Percentiles rank a stretch among this genome's conserved stretches.
phyloP scores from a whole-genome alignment of 2,113 vertebrate species.

The Xenopus laevis region DNA sequence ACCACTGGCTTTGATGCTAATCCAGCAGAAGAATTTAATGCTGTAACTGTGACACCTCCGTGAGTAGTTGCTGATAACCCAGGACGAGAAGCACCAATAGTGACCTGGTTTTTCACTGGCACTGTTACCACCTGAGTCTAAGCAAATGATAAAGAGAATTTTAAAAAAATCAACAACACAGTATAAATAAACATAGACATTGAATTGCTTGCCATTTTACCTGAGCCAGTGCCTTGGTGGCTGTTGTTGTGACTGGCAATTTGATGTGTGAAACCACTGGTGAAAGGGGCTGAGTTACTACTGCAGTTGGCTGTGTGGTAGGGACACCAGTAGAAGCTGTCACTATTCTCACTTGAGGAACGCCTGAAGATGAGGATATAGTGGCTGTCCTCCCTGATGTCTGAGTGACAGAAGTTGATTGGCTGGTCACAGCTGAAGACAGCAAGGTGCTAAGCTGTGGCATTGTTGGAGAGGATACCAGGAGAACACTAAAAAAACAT shows the following conservation, averaged over 20 bases:
- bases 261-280: conserved; percentile 82
- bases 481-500: conserved; percentile 73
- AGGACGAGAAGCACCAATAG: conserved; percentile 66
- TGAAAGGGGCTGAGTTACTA: conserved; percentile 62
- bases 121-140: conserved; percentile 79
- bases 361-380: conserved; percentile 70
- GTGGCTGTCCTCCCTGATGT: conserved; percentile 68
- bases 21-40: conserved; percentile 65
- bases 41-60: conserved; percentile 69
- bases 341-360: conserved; percentile 89
- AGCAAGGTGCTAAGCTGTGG: conserved; percentile 86
- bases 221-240: conserved; percentile 84
- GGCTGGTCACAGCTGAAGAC: conserved; percentile 69
- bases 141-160: conserved; percentile 11
- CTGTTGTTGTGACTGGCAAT: conserved; percentile 73
- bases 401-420: conserved; percentile 67
- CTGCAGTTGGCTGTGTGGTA: conserved; percentile 67
- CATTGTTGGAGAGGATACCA: conserved; percentile 87
- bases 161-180: not conserved
- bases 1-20: conserved; percentile 70
- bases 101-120: conserved; percentile 77
- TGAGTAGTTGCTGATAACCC: conserved; percentile 55
- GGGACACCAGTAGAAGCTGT: conserved; percentile 74
- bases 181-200: not conserved
- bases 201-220: conserved; percentile 55